phyloP scores from a whole-genome alignment of 2,797 vertebrate species.

The Cheirogaleus major region DNA sequence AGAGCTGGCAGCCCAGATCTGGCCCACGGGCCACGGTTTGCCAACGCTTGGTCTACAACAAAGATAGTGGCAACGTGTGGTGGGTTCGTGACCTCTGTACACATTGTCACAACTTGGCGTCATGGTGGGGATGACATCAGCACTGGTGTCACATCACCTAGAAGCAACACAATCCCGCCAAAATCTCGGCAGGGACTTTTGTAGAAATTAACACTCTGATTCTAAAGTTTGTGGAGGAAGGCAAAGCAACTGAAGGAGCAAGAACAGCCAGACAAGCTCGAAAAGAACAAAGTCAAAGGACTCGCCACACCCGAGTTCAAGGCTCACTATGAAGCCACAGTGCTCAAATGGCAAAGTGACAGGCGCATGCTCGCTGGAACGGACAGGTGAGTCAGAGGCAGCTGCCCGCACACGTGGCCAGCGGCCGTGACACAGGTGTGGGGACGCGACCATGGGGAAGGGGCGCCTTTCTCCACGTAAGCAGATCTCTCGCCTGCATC shows the following conservation, averaged over 20 bases:
- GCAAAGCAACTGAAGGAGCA: neutral
- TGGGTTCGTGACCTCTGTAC: neutral
- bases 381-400: neutral
- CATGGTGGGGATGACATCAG: neutral
- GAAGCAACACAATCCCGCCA: neutral
- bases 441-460: neutral
- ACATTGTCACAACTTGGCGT: neutral
- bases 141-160: neutral
- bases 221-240: neutral
- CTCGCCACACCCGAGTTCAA: neutral
- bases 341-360: neutral
- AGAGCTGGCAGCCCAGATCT: neutral
- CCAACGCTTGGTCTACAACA: neutral
- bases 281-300: neutral
- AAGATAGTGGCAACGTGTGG: neutral
- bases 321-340: neutral
- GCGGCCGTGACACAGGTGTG: neutral
- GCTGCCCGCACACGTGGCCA: neutral
- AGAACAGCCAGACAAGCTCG: neutral
- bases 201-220: neutral
- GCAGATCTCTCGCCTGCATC: neutral
- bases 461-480: accelerated
- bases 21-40: neutral
- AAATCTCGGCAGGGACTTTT: neutral
- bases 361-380: neutral